Conservation (phyloP, 2,888 invertebrate species). For the Thyatira batis region DNA sequence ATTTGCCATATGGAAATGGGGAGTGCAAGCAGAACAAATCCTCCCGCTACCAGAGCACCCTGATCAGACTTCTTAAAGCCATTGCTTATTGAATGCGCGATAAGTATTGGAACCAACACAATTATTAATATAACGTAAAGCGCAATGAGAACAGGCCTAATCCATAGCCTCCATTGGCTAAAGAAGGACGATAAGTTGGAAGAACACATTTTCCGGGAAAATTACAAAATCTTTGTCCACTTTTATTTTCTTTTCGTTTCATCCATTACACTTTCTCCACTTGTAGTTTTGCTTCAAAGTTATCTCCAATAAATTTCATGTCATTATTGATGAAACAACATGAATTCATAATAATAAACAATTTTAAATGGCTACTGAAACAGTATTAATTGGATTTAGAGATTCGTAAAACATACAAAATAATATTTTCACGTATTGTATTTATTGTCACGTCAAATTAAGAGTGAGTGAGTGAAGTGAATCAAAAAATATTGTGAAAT, state of each 20-base stretch:
- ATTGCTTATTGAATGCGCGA: slow-evolving; percentile 90
- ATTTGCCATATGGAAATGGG: slow-evolving; percentile 98
- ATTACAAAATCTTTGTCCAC: slow-evolving; percentile 10
- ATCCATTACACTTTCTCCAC: slow-evolving; percentile 32
- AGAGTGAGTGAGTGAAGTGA: no score
- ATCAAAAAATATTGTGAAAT: no score
- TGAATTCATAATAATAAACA: background rate
- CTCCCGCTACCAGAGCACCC: slow-evolving; percentile 91
- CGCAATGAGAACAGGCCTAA: slow-evolving; percentile 91
- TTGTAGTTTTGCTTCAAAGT: slow-evolving; percentile 6
- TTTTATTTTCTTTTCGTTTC: slow-evolving; percentile 13
- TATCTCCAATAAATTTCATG: background rate
- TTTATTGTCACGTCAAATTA: no score
- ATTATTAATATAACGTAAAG: slow-evolving; percentile 91
- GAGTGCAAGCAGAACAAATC: slow-evolving; percentile 95
- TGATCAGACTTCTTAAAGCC: slow-evolving; percentile 90
- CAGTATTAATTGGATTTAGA: no score
- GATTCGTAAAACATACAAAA: no score
- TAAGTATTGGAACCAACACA: slow-evolving; percentile 91
- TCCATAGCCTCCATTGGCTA: slow-evolving; percentile 92
- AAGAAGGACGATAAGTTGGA: slow-evolving; percentile 61
- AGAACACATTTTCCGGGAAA: slow-evolving; percentile 63
- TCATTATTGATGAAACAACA: background rate
- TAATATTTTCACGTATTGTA: no score
- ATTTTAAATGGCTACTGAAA: background rate